A percentile compares a stretch with the other conserved stretches of the same genome.
These are phyloP conservation scores for Himalopsyche kuldschensis DNA, from an alignment of 2,888 invertebrate genomes.

Conservation along the genomic window DNA sequence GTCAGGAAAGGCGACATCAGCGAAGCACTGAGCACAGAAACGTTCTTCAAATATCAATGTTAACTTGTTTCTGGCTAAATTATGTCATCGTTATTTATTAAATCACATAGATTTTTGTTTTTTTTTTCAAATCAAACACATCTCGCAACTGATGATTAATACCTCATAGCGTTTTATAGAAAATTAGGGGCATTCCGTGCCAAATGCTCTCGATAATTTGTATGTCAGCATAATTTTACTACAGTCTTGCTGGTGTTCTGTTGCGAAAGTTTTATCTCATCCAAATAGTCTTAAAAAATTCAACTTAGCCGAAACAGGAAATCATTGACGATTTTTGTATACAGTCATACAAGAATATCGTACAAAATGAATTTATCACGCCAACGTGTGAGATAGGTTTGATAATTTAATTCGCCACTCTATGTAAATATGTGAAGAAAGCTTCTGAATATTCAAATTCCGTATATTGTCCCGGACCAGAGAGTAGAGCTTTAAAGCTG, in stretches of 20 bases:
- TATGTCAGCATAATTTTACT: neutral
- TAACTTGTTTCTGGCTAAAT: neutral
- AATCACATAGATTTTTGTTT: neutral
- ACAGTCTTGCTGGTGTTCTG: neutral
- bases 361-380: neutral
- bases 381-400: neutral
- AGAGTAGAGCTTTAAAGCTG: neutral
- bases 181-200: no score
- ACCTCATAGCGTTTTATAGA: no score
- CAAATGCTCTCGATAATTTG: neutral
- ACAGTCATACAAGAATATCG: neutral
- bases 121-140: neutral
- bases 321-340: neutral
- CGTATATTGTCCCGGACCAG: neutral
- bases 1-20: neutral
- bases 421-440: neutral
- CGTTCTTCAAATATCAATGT: neutral
- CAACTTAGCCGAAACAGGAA: neutral
- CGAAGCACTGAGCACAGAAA: neutral
- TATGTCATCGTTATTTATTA: neutral
- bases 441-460: no score
- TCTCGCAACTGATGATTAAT: no score
- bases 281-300: neutral
- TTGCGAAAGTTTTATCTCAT: neutral
- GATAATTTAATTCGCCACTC: neutral